phyloP scores from a whole-genome alignment of 1,140 invertebrate genomes.

The Streblospio benedicti region DNA sequence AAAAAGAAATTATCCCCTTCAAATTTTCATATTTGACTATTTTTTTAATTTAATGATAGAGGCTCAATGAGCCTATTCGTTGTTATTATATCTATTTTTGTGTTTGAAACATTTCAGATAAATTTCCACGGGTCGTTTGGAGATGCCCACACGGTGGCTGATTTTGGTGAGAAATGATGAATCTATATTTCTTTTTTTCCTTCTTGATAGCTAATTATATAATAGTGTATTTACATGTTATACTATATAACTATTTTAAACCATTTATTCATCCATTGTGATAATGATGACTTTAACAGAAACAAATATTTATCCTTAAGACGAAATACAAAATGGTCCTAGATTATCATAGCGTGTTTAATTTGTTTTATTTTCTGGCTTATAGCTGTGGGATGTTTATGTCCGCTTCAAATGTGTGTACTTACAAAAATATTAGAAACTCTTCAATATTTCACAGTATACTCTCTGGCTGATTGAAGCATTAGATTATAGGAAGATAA shows the following conservation, averaged over 20 bases:
- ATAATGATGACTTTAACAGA: too few relatives aligned
- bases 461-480: not conserved
- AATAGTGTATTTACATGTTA: too few relatives aligned
- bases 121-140: slow-evolving; percentile 37
- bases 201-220: too few relatives aligned
- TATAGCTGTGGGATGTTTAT: not conserved
- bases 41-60: not conserved
- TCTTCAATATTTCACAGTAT: not conserved
- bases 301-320: too few relatives aligned
- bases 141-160: slow-evolving; percentile 30
- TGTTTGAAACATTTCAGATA: slow-evolving; percentile 21
- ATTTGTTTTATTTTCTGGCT: not conserved
- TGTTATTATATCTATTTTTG: not conserved
- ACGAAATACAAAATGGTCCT: too few relatives aligned
- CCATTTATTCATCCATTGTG: too few relatives aligned
- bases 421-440: not conserved
- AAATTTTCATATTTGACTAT: too few relatives aligned
- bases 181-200: not conserved
- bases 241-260: too few relatives aligned
- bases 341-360: too few relatives aligned
- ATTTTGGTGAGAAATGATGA: slow-evolving; percentile 28
- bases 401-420: not conserved
- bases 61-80: not conserved
- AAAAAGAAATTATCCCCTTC: too few relatives aligned
- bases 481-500: not conserved